Conservation (phyloP, 1,140 invertebrate genomes). For the Calycopis cecrops region DNA sequence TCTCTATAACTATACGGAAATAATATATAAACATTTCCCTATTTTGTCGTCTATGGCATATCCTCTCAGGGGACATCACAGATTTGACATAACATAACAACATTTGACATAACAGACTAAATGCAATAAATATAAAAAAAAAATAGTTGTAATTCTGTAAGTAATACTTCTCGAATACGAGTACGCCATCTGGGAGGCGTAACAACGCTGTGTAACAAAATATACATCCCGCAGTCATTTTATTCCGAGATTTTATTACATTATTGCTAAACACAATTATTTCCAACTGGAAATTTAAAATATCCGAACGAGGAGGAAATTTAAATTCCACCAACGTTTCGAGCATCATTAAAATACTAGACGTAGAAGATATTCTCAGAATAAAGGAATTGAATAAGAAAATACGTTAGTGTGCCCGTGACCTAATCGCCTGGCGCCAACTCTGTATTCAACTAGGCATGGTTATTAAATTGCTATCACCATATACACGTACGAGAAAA, state of each 20-base stretch:
- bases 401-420: conserved; percentile 37
- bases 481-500: conserved; percentile 43
- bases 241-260: conserved; percentile 3
- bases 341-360: conserved; percentile 36
- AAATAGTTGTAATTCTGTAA: too few species aligned
- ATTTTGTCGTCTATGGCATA: too few species aligned
- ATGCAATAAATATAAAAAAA: too few species aligned
- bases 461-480: conserved; percentile 55
- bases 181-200: too few species aligned
- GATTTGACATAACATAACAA: too few species aligned
- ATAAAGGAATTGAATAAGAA: conserved; percentile 43
- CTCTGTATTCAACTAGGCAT: conserved; percentile 32
- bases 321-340: conserved; percentile 28
- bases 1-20: too few species aligned
- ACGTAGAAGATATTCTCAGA: conserved; percentile 30
- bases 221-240: not conserved
- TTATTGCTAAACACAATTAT: conserved; percentile 9
- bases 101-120: too few species aligned
- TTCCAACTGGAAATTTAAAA: conserved; percentile 19
- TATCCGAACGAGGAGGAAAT: conserved; percentile 26
- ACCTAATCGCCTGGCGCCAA: conserved; percentile 35
- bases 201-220: not conserved
- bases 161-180: too few species aligned
- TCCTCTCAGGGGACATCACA: too few species aligned
- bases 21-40: too few species aligned